Evolutionary conservation across 1,140 invertebrate species (phyloP).

Genomic region (Eubasilissa regina): DNA sequence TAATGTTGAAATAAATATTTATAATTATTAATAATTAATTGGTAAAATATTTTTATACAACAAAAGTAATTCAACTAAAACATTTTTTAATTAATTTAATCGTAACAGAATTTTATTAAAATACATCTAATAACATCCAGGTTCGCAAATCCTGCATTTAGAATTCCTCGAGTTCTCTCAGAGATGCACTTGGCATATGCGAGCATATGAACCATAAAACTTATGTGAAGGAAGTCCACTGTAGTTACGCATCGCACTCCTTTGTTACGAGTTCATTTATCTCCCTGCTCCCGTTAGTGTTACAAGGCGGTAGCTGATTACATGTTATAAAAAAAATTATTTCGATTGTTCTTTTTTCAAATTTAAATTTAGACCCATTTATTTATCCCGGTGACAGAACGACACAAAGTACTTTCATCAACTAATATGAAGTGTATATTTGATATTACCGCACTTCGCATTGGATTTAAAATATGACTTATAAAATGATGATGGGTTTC

Average conservation of each 20-base stretch:
- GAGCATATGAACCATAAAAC: neutral
- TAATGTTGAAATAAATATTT: too few species aligned
- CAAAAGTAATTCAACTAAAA: too few species aligned
- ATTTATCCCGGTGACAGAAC: too few species aligned
- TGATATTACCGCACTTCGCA: neutral
- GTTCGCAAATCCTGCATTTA: too few species aligned
- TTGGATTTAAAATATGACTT: too few species aligned
- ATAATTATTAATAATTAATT: too few species aligned
- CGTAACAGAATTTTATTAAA: too few species aligned
- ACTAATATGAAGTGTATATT: neutral
- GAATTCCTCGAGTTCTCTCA: too few species aligned
- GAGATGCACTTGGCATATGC: too few species aligned
- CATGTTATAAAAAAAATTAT: neutral
- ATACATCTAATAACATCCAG: too few species aligned
- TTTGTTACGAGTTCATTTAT: constrained; percentile 40
- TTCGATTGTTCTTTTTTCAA: neutral
- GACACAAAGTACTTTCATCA: neutral
- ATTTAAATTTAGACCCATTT: neutral
- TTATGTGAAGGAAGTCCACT: constrained; percentile 27
- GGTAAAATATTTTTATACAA: too few species aligned
- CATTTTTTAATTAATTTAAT: too few species aligned
- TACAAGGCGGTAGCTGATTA: neutral
- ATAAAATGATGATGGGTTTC: neutral
- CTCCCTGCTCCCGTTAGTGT: constrained; percentile 30
- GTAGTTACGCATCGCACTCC: constrained; percentile 32